A percentile compares a stretch with the other conserved stretches of the same genome.
These are phyloP conservation scores for Lithophane ornitopus DNA, from an alignment of 2,888 invertebrate species.

Conservation along the genomic window DNA sequence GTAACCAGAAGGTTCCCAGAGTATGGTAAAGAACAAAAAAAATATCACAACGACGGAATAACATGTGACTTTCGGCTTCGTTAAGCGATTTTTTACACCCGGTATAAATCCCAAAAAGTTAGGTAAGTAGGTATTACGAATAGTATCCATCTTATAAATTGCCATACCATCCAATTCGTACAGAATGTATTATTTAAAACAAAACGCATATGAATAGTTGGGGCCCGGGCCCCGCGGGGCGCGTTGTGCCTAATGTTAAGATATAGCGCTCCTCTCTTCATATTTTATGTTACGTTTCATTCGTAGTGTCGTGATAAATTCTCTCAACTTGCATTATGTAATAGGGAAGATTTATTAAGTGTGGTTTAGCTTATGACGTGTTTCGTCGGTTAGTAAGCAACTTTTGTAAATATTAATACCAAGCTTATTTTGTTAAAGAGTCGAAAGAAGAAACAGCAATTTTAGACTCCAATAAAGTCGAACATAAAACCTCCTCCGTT, in stretches of 20 bases:
- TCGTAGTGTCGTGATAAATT: conserved; percentile 66
- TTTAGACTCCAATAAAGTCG: background rate
- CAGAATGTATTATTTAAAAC: conserved; percentile 72
- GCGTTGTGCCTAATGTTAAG: conserved; percentile 63
- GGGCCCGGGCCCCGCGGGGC: conserved; percentile 48
- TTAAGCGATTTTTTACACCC: no score
- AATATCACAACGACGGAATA: no score
- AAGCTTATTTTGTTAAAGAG: background rate
- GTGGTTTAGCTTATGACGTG: conserved; percentile 16
- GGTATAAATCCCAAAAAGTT: background rate
- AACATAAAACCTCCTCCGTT: no score
- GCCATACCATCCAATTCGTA: conserved; percentile 52
- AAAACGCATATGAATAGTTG: conserved; percentile 69
- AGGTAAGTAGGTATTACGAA: background rate
- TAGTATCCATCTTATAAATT: conserved; percentile 9
- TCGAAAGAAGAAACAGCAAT: background rate
- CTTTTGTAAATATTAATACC: background rate
- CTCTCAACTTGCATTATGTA: conserved; percentile 63
- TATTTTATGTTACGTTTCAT: conserved; percentile 71
- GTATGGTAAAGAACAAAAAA: no score
- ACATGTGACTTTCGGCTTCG: no score
- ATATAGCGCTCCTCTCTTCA: conserved; percentile 70
- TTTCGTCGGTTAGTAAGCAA: background rate
- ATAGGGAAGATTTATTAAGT: conserved; percentile 37
- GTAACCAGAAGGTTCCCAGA: no score